These are phyloP conservation scores for Gnatocerus cornutus DNA, from an alignment of 2,888 invertebrate species.

Conservation along the genomic window DNA sequence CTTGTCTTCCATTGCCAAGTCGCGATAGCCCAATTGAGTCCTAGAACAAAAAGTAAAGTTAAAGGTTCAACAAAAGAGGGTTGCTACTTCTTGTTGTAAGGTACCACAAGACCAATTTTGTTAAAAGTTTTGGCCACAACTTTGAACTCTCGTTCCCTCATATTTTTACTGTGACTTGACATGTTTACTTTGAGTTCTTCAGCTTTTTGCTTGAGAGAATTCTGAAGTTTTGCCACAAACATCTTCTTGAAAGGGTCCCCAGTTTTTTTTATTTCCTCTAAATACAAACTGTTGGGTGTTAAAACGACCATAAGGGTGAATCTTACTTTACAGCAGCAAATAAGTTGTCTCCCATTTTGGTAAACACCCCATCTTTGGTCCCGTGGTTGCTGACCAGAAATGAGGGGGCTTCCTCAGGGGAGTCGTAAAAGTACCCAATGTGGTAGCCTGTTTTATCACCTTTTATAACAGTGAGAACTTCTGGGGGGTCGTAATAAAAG, in stretches of 20 bases:
- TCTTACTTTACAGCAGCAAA: constrained; percentile 85
- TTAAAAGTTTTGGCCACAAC: constrained; percentile 85
- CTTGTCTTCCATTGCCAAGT: constrained; percentile 66
- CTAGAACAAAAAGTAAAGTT: constrained; percentile 56
- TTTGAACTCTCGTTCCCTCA: constrained; percentile 76
- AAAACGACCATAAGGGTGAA: background rate
- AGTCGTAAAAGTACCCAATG: constrained; percentile 93
- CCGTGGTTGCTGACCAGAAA: constrained; percentile 87
- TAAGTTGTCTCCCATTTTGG: constrained; percentile 83
- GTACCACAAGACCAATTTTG: constrained; percentile 89
- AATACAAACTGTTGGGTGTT: constrained; percentile 64
- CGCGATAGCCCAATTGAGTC: constrained; percentile 89
- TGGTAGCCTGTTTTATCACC: constrained; percentile 83
- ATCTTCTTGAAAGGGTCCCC: constrained; percentile 78
- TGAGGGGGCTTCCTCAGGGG: constrained; percentile 81
- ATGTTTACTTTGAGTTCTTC: constrained; percentile 76
- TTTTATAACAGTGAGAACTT: constrained; percentile 89
- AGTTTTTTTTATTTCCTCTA: constrained; percentile 74
- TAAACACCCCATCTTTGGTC: constrained; percentile 79
- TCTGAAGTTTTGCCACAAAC: constrained; percentile 75
- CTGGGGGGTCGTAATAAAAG: constrained; percentile 95
- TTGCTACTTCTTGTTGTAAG: constrained; percentile 80
- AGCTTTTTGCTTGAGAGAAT: constrained; percentile 78
- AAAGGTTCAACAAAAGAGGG: too few relatives aligned
- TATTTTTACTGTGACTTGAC: constrained; percentile 74